Evolutionary conservation across 2,113 vertebrate genomes (phyloP).

Genomic region (human (Homo sapiens)): GRCh38 chr1:147050501-147051000

Average conservation of each 20-base stretch:
- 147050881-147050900: conserved; percentile 93
- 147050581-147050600: not conserved
- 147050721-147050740: conserved; percentile 65
- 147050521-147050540: accelerated
- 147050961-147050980: conserved; percentile 96
- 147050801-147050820: conserved; percentile 86
- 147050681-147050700: conserved; percentile 60
- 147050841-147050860: conserved; percentile 96
- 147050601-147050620: not conserved
- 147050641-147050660: conserved; percentile 49
- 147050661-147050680: conserved; percentile 71
- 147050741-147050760: conserved; percentile 7
- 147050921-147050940: conserved; percentile 95
- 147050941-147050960: conserved; percentile 95
- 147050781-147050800: conserved; percentile 75
- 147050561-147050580: not conserved
- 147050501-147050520: no score
- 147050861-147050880: conserved; percentile 93
- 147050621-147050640: not conserved
- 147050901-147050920: conserved; percentile 92
- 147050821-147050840: conserved; percentile 97
- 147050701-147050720: conserved; percentile 63
- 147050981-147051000: conserved; percentile 94
- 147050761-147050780: conserved; percentile 75
- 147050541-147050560: not conserved